Evolutionary conservation across 2,113 vertebrate species (phyloP).

Genomic region (Trogon surrucura): DNA sequence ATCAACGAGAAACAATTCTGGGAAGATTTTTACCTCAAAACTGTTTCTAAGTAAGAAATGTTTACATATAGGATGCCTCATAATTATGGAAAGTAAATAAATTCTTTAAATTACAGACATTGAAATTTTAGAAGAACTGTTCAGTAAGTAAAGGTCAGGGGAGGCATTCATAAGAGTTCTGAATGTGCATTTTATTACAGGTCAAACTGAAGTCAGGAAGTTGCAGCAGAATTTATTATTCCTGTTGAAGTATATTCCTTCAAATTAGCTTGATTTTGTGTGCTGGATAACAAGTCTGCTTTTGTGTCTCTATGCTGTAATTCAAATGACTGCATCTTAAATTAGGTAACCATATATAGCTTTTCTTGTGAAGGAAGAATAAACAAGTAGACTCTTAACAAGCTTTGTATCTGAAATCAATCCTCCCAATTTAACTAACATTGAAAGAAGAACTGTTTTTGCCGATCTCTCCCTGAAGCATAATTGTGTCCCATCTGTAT

Average conservation of each 20-base stretch:
- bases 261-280: neutral
- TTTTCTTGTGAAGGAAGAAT: neutral
- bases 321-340: neutral
- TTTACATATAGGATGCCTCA: neutral
- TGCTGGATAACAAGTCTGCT: neutral
- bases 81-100: neutral
- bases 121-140: neutral
- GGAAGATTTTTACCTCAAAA: neutral
- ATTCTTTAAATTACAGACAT: neutral
- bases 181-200: neutral
- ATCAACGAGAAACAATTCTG: neutral
- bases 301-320: neutral
- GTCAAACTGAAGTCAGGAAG: neutral
- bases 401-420: slow-evolving; percentile 45
- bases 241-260: neutral
- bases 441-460: slow-evolving; percentile 46
- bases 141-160: neutral
- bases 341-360: neutral
- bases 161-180: neutral
- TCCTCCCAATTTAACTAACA: slow-evolving; percentile 41
- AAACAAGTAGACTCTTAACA: slow-evolving; percentile 10
- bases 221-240: neutral
- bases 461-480: neutral
- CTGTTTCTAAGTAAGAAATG: neutral
- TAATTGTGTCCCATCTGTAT: neutral